Percentiles rank a stretch among this genome's conserved stretches.
Conservation (phyloP, 2,888 invertebrate species). For the Himalopsyche japonica region DNA sequence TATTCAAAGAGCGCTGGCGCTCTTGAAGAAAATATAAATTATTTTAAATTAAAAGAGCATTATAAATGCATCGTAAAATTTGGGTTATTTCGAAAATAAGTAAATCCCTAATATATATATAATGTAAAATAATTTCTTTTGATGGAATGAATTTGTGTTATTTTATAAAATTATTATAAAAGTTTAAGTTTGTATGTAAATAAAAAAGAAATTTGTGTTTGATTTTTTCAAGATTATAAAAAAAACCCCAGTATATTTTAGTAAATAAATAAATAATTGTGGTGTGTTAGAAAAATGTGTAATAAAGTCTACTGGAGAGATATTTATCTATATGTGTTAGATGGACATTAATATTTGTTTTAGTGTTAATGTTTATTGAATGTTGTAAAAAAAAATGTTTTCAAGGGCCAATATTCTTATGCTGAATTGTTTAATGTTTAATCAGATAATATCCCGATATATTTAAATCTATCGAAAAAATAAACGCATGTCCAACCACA, state of each 20-base stretch:
- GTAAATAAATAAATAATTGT: not conserved
- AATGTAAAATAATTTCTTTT: no score
- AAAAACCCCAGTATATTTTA: not conserved
- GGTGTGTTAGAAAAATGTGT: not conserved
- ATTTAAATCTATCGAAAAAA: not conserved
- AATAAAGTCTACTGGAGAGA: not conserved
- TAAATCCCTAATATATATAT: no score
- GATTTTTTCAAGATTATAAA: not conserved
- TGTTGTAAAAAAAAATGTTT: not conserved
- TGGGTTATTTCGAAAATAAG: no score
- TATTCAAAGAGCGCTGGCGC: constrained; percentile 22
- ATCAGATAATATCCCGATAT: not conserved
- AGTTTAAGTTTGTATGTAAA: no score
- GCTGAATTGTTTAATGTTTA: constrained; percentile 8
- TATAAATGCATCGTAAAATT: not conserved
- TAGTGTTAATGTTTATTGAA: not conserved
- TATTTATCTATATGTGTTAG: not conserved
- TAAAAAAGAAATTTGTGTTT: no score
- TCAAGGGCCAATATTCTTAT: constrained; percentile 36
- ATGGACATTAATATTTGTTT: not conserved
- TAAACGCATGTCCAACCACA: not conserved
- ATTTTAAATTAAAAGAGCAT: not conserved
- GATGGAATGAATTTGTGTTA: no score
- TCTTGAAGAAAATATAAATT: not conserved
- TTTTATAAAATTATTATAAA: no score